Percentiles rank a stretch among this genome's conserved stretches.
phyloP scores from a whole-genome alignment of 2,797 vertebrate species.

The Gymnodraco acuticeps region DNA sequence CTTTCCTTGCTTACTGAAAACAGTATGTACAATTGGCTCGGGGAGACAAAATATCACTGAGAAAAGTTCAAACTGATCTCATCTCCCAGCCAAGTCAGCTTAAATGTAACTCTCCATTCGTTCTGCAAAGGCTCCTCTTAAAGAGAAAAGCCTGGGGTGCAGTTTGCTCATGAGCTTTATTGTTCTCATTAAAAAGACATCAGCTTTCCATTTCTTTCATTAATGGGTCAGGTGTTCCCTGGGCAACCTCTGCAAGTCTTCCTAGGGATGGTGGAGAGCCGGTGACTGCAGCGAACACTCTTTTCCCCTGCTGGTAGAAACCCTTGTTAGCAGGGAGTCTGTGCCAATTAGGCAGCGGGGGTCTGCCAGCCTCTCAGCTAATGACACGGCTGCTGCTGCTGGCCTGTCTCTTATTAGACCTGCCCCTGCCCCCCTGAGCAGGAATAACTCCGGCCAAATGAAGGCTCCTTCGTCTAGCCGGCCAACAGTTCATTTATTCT shows the following conservation, averaged over 20 bases:
- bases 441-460: slow-evolving; percentile 74
- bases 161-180: slow-evolving; percentile 73
- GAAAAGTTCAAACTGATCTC: slow-evolving; percentile 58
- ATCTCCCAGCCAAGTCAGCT: slow-evolving; percentile 49
- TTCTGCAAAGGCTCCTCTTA: slow-evolving; percentile 50
- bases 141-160: slow-evolving; percentile 61
- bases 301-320: slow-evolving; percentile 69
- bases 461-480: slow-evolving; percentile 70
- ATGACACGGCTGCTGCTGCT: slow-evolving; percentile 79
- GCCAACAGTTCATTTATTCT: slow-evolving; percentile 84
- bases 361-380: slow-evolving; percentile 79
- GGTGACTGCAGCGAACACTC: slow-evolving; percentile 63
- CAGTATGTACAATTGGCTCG: slow-evolving; percentile 33
- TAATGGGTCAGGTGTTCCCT: slow-evolving; percentile 74
- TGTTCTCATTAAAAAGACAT: slow-evolving; percentile 79
- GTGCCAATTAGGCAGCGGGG: slow-evolving; percentile 84
- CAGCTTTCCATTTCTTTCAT: slow-evolving; percentile 71
- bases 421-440: slow-evolving; percentile 60
- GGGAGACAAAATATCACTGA: slow-evolving; percentile 12
- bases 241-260: slow-evolving; percentile 44
- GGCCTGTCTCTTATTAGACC: slow-evolving; percentile 79
- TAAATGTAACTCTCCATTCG: slow-evolving; percentile 50
- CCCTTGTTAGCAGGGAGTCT: slow-evolving; percentile 77
- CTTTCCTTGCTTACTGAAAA: slow-evolving; percentile 38
- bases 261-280: slow-evolving; percentile 45